Percentiles rank a stretch among this genome's conserved stretches.
Evolutionary conservation across 2,797 vertebrate species (phyloP).

Genomic region (Enoplosus armatus): DNA sequence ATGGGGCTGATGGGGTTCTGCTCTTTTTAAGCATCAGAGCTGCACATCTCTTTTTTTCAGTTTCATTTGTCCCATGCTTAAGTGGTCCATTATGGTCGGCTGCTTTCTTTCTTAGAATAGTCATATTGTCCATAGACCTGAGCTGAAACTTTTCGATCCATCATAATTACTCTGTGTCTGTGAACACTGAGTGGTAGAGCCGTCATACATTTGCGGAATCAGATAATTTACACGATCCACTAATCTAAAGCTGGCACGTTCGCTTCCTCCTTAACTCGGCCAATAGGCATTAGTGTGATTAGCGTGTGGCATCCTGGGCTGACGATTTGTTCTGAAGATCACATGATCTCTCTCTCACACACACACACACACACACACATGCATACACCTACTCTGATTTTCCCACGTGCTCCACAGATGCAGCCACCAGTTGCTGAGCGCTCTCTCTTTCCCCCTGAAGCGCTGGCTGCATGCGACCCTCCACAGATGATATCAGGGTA

Average conservation of each 20-base stretch:
- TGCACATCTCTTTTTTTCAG: slow-evolving; percentile 19
- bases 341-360: slow-evolving; percentile 31
- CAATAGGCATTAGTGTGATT: slow-evolving; percentile 60
- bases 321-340: slow-evolving; percentile 42
- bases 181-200: slow-evolving; percentile 25
- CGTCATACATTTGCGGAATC: slow-evolving; percentile 45
- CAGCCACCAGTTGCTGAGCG: slow-evolving; percentile 63
- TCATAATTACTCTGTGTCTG: slow-evolving; percentile 32
- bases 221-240: slow-evolving; percentile 59
- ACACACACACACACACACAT: neutral
- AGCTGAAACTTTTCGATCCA: slow-evolving; percentile 16
- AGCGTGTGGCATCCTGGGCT: slow-evolving; percentile 48
- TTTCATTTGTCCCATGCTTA: slow-evolving; percentile 4
- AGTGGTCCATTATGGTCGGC: slow-evolving; percentile 44
- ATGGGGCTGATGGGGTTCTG: slow-evolving; percentile 23
- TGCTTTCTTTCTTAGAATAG: slow-evolving; percentile 38
- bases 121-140: slow-evolving; percentile 30
- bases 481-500: slow-evolving; percentile 85
- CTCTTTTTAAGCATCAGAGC: slow-evolving; percentile 19
- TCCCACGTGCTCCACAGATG: slow-evolving; percentile 69
- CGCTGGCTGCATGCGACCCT: slow-evolving; percentile 72
- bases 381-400: slow-evolving; percentile 42
- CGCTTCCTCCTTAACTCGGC: slow-evolving; percentile 45
- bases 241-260: slow-evolving; percentile 44
- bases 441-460: slow-evolving; percentile 55